Evolutionary conservation across 2,113 vertebrate genomes (phyloP), one percentile per base, ranked within the genome.

Genomic region (Emberiza fucata): DNA sequence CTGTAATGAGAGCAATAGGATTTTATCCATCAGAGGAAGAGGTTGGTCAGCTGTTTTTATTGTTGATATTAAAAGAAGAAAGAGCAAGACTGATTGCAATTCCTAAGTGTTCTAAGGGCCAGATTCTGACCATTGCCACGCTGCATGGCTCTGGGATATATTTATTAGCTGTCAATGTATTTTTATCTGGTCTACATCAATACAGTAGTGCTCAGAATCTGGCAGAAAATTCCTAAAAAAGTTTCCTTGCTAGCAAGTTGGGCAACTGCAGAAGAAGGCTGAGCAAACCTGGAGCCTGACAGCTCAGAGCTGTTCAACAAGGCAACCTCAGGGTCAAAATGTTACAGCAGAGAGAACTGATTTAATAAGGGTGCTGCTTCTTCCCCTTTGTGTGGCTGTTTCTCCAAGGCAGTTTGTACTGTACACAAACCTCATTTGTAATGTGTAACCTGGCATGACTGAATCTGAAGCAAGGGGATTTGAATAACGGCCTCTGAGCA

Each of bases 21-120:
- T 99, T 98, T 87, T 99, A 99, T 95, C 99, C 99, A 3, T 98
- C 99, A 3, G 99, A 99, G 82, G 97, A 99, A 93, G 97, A 99
- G 99, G 99, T 99, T 22, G 25, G 98, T 90, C 39, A 11, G 24
- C 56, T 86, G 51, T 44, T 95, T 90, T 86, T 88, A 24, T 28
- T 51, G 35, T 44, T 56, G 28, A 70, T 73, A 11, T 57, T 61
- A n/a, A 60, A 86, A 83, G 17, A 65, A 24, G 7, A 21, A 78
- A 84, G 16, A 63, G 20, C 7, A 29, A 68, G 54, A 56, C 45
- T 47, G 18, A 35, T 53, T 27, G 7, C 18, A 28, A 37, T 86
- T 68, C 69, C 31, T 5, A 42, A 39, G 31, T 20, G 51, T 79
- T 47, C 33, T 0, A 0, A 70, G 11, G 57, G 76, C 15, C 13